Evolutionary conservation across 2,113 vertebrate genomes (phyloP).

Genomic region (Lycaon pictus): DNA sequence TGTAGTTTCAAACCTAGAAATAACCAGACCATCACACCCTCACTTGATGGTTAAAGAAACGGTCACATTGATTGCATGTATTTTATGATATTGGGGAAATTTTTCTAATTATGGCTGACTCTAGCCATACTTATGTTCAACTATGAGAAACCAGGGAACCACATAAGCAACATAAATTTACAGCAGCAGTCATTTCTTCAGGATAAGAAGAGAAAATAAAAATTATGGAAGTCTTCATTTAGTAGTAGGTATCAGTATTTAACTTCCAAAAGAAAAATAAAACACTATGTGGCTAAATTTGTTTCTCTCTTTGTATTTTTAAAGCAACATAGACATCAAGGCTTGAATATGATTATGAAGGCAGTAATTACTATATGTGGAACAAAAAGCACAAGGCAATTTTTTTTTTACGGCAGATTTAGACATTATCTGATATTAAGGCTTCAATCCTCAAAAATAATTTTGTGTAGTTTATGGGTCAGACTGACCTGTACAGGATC

Average conservation of each 20-base stretch:
- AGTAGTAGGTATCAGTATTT: background rate
- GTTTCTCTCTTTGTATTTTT: background rate
- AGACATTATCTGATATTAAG: conserved; percentile 48
- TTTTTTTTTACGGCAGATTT: conserved; percentile 51
- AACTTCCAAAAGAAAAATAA: conserved; percentile 29
- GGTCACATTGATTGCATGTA: background rate
- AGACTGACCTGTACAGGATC: conserved; percentile 49
- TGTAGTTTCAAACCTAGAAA: conserved; percentile 45
- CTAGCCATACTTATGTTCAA: background rate
- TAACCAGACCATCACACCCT: background rate
- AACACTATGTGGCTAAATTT: background rate
- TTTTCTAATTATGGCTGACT: background rate
- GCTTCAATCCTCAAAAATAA: conserved; percentile 59
- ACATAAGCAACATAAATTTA: background rate
- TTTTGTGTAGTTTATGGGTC: conserved; percentile 65
- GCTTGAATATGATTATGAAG: conserved; percentile 28
- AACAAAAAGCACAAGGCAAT: conserved; percentile 39
- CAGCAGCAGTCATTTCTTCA: background rate
- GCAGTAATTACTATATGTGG: conserved; percentile 45
- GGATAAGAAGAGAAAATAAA: background rate
- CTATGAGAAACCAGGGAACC: background rate
- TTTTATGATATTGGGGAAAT: background rate
- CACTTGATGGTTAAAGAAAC: background rate
- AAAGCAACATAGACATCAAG: conserved; percentile 20
- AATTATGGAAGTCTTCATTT: background rate